These are phyloP conservation scores for Cyprinella venusta DNA, from an alignment of 2,797 vertebrate species.

Conservation along the genomic window DNA sequence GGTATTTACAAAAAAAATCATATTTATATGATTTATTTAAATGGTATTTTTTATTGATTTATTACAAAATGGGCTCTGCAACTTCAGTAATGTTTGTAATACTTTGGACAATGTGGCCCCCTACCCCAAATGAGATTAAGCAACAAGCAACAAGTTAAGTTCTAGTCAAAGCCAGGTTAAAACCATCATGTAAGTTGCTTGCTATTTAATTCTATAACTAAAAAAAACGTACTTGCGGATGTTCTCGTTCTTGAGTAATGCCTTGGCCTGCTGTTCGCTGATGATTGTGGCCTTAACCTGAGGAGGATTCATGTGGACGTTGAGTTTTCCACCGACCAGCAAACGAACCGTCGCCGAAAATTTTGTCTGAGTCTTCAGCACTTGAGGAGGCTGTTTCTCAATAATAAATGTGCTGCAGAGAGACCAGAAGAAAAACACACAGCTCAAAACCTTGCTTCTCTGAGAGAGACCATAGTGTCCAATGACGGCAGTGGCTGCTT, in stretches of 20 bases:
- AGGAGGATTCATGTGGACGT: constrained; percentile 97
- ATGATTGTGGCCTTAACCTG: constrained; percentile 97
- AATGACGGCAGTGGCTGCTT: not conserved
- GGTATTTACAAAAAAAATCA: too few relatives aligned
- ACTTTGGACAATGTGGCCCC: not conserved
- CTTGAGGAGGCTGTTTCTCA: constrained; percentile 96
- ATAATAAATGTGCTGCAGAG: constrained; percentile 91
- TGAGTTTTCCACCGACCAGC: constrained; percentile 93
- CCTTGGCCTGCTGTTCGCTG: constrained; percentile 94
- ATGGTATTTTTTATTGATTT: too few relatives aligned
- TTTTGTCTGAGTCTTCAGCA: constrained; percentile 93
- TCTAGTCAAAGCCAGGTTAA: not conserved
- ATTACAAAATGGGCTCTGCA: too few relatives aligned
- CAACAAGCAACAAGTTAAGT: not conserved
- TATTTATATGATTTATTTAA: too few relatives aligned
- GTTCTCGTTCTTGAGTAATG: constrained; percentile 93
- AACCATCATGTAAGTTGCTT: not conserved
- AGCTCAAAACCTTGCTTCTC: not conserved
- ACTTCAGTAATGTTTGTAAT: not conserved
- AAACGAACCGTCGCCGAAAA: constrained; percentile 93
- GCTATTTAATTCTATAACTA: not conserved
- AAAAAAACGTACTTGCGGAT: constrained; percentile 76
- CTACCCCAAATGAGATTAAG: not conserved
- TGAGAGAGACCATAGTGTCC: not conserved
- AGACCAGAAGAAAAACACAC: constrained; percentile 6